Evolutionary conservation across 2,113 vertebrate species (phyloP).

Genomic region (Istiophorus platypterus): DNA sequence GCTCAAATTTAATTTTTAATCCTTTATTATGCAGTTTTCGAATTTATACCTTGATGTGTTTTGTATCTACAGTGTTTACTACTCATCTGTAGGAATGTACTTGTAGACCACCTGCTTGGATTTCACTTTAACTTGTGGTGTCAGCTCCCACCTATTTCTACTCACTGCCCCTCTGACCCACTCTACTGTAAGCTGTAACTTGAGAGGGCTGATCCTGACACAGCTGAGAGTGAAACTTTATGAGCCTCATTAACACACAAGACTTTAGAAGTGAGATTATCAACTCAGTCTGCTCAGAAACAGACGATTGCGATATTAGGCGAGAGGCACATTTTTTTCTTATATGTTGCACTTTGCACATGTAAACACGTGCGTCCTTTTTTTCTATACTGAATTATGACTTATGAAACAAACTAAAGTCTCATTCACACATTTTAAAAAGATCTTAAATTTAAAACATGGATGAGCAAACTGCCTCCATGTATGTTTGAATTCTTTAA

Average conservation of each 20-base stretch:
- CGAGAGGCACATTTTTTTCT: not conserved
- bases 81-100: constrained; percentile 34
- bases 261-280: constrained; percentile 32
- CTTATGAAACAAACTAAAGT: not conserved
- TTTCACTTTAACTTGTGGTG: constrained; percentile 61
- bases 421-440: not conserved
- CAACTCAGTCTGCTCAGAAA: not conserved
- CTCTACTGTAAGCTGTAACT: constrained; percentile 62
- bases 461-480: not conserved
- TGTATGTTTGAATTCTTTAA: not conserved
- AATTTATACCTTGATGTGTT: not conserved
- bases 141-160: constrained; percentile 70
- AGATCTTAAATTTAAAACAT: not conserved
- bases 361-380: no score
- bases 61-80: not conserved
- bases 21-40: not conserved
- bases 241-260: constrained; percentile 65
- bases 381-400: no score
- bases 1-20: not conserved
- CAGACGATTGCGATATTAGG: not conserved
- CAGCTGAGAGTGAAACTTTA: constrained; percentile 45
- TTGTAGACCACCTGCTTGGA: constrained; percentile 66
- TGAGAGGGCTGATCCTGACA: constrained; percentile 58
- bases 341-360: not conserved
- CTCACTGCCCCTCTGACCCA: constrained; percentile 51